These are phyloP conservation scores for Calameuta pallipes DNA, from an alignment of 2,888 invertebrate species.

Conservation along the genomic window DNA sequence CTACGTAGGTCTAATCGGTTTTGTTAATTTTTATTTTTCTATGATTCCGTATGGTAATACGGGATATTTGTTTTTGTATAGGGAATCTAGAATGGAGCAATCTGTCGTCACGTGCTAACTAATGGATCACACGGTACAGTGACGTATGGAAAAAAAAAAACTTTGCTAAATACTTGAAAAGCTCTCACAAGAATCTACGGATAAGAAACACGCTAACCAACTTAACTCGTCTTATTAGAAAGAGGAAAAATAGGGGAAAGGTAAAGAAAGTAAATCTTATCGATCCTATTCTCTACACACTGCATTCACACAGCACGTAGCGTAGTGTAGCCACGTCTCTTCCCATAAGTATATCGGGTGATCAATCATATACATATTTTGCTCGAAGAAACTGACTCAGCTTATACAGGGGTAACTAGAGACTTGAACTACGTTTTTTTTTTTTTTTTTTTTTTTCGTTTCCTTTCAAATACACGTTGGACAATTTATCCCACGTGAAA, in stretches of 20 bases:
- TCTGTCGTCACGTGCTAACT: not conserved
- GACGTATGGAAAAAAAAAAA: not conserved
- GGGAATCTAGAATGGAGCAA: not conserved
- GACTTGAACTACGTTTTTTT: not conserved
- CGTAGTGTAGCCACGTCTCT: not conserved
- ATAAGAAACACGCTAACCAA: not conserved
- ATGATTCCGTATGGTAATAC: too few relatives aligned
- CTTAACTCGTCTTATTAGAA: not conserved
- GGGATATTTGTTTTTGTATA: not conserved
- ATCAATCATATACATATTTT: not conserved
- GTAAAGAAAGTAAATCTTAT: not conserved
- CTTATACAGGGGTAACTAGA: not conserved
- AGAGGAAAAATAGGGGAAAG: not conserved
- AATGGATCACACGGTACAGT: not conserved
- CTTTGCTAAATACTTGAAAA: not conserved
- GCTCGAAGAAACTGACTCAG: not conserved
- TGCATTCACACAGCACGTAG: not conserved
- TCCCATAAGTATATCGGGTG: not conserved
- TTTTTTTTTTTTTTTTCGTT: not conserved
- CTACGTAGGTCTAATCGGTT: too few relatives aligned
- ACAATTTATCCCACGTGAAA: not conserved
- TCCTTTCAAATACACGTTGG: not conserved
- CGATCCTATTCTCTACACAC: not conserved
- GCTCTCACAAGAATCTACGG: not conserved
- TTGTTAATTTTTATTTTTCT: too few relatives aligned